A percentile compares a stretch with the other conserved stretches of the same genome.
phyloP scores from a whole-genome alignment of 2,113 vertebrate species.

The Mus pahari region DNA sequence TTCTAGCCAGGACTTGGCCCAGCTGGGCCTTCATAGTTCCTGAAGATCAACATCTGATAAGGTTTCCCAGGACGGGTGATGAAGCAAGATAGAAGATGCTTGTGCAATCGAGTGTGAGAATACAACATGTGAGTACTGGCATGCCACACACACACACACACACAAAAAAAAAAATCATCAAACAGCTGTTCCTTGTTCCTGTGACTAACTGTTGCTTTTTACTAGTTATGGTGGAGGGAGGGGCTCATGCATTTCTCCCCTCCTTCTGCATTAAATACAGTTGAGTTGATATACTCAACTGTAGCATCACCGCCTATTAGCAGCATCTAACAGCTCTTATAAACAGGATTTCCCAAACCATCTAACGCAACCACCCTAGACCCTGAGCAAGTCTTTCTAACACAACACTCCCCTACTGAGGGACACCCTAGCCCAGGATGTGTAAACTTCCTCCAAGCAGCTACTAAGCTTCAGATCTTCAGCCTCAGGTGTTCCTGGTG shows the following conservation, averaged over 20 bases:
- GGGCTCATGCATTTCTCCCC: rapidly evolving
- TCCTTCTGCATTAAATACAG: neutral
- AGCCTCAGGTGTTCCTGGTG: neutral
- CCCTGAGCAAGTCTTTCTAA: neutral
- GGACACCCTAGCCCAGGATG: rapidly evolving
- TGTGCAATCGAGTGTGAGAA: neutral
- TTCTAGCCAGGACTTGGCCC: neutral
- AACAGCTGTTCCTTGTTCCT: neutral
- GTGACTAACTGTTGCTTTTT: neutral
- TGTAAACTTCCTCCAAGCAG: too few relatives aligned
- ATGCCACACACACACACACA: neutral
- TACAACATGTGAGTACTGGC: too few relatives aligned
- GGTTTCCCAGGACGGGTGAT: neutral
- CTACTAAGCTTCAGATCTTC: neutral
- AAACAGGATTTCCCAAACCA: neutral
- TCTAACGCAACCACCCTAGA: neutral
- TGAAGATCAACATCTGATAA: neutral
- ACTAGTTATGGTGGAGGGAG: too few relatives aligned
- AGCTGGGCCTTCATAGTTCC: neutral
- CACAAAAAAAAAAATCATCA: neutral
- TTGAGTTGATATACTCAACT: neutral
- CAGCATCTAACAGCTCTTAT: neutral
- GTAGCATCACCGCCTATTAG: too few relatives aligned
- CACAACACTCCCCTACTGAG: neutral
- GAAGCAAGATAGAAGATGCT: neutral